Base-by-base conservation (phyloP, 2,888 invertebrate genomes). In the Eubasilissa splendida region DNA sequence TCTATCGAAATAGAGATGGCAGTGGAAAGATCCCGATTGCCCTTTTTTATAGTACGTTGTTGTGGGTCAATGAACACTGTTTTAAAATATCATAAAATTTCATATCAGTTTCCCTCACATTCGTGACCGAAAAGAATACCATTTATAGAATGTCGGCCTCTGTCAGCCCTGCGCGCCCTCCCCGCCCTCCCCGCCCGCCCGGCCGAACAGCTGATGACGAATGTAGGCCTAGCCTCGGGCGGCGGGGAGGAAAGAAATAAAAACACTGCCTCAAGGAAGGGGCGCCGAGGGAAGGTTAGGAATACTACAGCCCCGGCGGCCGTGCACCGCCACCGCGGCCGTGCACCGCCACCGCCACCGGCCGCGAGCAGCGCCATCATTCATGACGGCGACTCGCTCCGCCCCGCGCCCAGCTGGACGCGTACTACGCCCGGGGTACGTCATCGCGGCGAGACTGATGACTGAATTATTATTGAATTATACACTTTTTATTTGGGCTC, bases 111-210 rank as follows among this genome's bases (percentile, higher is more conserved):
- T 42, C 42, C 42, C 3, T 42, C 42, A 7, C 22, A 22, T 22
- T 22, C 22, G n/a, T n/a, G n/a, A n/a, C n/a, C n/a, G n/a, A n/a
- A n/a, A n/a, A n/a, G n/a, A n/a, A n/a, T n/a, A 42, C 42, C 4
- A 42, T 42, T 42, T 42, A 58, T 3, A 14, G 3, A 58, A 12
- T n/a, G 3, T 7, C 58, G 12, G 12, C 4, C 4, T 58, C 50
- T 33, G 73, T n/a, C 75, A 59, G 60, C 60, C 82, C 80, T 85
- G 85, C 85, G 84, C 85, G 85, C 84, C 85, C 31, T n/a, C n/a
- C 14, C n/a, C 56, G 68, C 63, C 56, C 53, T 60, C 73, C 60
- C n/a, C n/a, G 14, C 63, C 73, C 31, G 12, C 22, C 42, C 50
- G 22, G 22, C 56, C 59, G 75, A 80, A 76, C 80, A 80, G 80